Evolutionary conservation across 1,140 invertebrate species (phyloP), one percentile per base, ranked within the genome.

Genomic region (Drosophila neocordata): DNA sequence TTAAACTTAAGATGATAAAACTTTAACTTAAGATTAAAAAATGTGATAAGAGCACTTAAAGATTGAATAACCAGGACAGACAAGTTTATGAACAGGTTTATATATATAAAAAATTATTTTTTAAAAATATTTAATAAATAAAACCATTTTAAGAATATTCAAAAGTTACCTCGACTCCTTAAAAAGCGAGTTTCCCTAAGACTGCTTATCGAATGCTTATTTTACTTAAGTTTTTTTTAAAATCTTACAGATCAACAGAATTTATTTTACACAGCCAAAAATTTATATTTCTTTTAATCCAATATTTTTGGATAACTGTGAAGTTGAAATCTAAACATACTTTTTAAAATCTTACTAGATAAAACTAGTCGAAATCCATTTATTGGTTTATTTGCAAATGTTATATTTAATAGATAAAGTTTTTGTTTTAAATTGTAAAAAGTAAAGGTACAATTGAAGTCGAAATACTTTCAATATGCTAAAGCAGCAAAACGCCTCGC

Each of bases 81-180:
- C 41, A 48, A 48, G 41, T 48, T 48, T 48, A 48, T 48, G 41
- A 48, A 48, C 41, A 48, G 41, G 11, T n/a, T 4, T 38, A 13
- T 38, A n/a, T 13, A 13, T 44, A 44, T 24, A 7, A 44, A 15
- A n/a, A n/a, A n/a, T n/a, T n/a, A n/a, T n/a, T n/a, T n/a, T n/a
- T n/a, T n/a, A n/a, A n/a, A n/a, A n/a, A 44, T 44, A 15, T 44
- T 44, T 1, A 18, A 15, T 20, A 44, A 44, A 9, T 44, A 44
- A 44, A 8, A 1, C 41, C 0, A 6, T 7, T 44, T 11, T 44
- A 44, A 44, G 41, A 48, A 48, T 20, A 11, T 20, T 15, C 41
- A 48, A 44, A 2, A 20, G 15, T 48, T 48, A 48, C 41, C 41
- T 48, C 3, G 8, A 20, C 9, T 20, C 8, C 15, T 9, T 44